Percentiles rank a stretch among this genome's conserved stretches.
Evolutionary conservation across 2,888 invertebrate species (phyloP).

Genomic region (Drosophila colorata): DNA sequence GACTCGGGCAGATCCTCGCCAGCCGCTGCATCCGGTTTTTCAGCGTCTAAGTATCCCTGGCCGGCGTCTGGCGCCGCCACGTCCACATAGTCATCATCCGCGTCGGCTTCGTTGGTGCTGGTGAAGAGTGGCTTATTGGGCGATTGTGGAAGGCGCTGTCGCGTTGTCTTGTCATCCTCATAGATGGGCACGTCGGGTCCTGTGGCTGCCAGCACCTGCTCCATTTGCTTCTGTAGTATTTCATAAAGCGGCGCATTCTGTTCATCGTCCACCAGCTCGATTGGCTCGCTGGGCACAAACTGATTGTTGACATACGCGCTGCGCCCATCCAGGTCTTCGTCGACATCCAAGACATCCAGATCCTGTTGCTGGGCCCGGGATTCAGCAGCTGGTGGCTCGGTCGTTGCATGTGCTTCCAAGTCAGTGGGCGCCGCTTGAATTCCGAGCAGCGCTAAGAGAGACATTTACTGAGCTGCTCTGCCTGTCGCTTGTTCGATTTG

Average conservation of each 20-base stretch:
- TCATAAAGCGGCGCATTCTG: slow-evolving; percentile 69
- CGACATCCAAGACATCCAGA: slow-evolving; percentile 43
- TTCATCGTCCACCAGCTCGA: slow-evolving; percentile 51
- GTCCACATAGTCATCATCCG: slow-evolving; percentile 55
- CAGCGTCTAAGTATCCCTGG: slow-evolving; percentile 40
- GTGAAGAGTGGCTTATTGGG: slow-evolving; percentile 56
- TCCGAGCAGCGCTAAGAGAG: background rate
- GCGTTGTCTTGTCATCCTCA: slow-evolving; percentile 51
- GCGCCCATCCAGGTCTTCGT: slow-evolving; percentile 72
- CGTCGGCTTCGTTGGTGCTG: slow-evolving; percentile 47
- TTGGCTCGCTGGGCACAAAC: slow-evolving; percentile 65
- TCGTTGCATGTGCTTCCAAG: slow-evolving; percentile 12
- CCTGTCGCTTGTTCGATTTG: background rate
- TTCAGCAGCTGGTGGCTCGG: slow-evolving; percentile 30
- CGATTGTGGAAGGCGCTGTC: slow-evolving; percentile 37
- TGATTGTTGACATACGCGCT: slow-evolving; percentile 80
- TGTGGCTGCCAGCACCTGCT: slow-evolving; percentile 67
- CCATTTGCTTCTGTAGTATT: slow-evolving; percentile 77
- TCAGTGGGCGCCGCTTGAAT: slow-evolving; percentile 24
- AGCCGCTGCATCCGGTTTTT: slow-evolving; percentile 57
- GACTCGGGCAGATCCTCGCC: slow-evolving; percentile 26
- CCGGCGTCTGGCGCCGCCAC: slow-evolving; percentile 37
- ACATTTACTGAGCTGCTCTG: background rate
- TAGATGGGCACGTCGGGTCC: slow-evolving; percentile 62
- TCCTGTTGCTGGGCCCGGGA: slow-evolving; percentile 47